Conservation (phyloP, 1,140 invertebrate genomes). For the Stegodyphus dumicola region DNA sequence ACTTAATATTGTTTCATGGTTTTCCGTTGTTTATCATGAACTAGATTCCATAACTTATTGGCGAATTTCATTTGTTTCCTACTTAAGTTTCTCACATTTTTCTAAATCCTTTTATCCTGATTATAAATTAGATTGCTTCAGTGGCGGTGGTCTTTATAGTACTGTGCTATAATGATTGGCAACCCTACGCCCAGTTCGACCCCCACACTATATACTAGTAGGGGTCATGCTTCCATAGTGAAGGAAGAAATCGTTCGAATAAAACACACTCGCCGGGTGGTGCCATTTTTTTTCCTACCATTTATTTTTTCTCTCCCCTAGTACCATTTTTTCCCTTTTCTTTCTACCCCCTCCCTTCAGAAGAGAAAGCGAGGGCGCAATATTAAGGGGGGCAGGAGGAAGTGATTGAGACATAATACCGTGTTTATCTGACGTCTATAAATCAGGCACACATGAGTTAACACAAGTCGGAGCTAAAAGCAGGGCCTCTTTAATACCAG, state of each 20-base stretch:
- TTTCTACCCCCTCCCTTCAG: constrained; percentile 7
- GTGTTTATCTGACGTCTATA: constrained; percentile 61
- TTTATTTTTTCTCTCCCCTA: constrained; percentile 25
- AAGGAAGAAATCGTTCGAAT: constrained; percentile 46
- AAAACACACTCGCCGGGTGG: constrained; percentile 41
- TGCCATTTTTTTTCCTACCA: constrained; percentile 42
- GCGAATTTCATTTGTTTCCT: too few relatives aligned
- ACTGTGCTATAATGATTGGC: not conserved
- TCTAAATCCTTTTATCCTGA: too few relatives aligned
- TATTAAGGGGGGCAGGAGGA: constrained; percentile 40
- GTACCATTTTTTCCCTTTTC: constrained; percentile 2
- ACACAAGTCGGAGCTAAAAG: constrained; percentile 55
- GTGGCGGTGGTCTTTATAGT: too few relatives aligned
- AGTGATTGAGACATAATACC: constrained; percentile 61
- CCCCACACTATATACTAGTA: constrained; percentile 1
- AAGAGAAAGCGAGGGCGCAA: constrained; percentile 18
- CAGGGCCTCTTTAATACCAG: constrained; percentile 56
- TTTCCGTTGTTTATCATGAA: too few relatives aligned
- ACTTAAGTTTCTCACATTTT: too few relatives aligned
- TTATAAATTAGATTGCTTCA: too few relatives aligned
- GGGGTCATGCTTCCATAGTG: constrained; percentile 10
- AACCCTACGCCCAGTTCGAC: constrained; percentile 10
- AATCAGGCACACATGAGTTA: constrained; percentile 58
- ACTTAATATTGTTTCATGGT: too few relatives aligned
- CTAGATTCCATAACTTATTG: too few relatives aligned